Conservation (phyloP, 2,888 invertebrate species). For the Quadroppia sp. region DNA sequence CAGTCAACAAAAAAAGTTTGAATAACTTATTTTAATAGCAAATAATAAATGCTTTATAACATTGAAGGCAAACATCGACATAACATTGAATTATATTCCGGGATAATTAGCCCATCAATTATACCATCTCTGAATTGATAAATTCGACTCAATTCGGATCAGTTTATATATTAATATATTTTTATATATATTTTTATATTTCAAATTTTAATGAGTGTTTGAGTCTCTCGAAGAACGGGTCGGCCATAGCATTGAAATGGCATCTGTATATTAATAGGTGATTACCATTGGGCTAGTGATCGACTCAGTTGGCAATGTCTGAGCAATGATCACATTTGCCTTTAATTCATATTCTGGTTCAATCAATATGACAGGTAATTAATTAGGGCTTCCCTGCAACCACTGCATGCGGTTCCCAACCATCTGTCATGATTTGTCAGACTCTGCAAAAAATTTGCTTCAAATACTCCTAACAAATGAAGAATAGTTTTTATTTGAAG, state of each 20-base stretch:
- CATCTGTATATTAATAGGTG: conserved; percentile 25
- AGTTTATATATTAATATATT: no score
- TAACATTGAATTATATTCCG: conserved; percentile 16
- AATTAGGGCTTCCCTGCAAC: conserved; percentile 23
- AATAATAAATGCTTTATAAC: neutral
- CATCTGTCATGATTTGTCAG: conserved; percentile 33
- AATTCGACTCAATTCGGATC: neutral
- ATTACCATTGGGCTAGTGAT: conserved; percentile 13
- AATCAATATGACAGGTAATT: conserved; percentile 33
- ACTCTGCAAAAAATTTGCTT: conserved; percentile 17
- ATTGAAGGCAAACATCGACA: neutral
- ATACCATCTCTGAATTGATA: conserved; percentile 18
- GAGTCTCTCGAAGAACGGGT: neutral
- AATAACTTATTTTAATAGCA: conserved; percentile 17
- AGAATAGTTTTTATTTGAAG: neutral
- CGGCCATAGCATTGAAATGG: neutral
- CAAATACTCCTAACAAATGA: neutral
- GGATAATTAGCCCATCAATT: conserved; percentile 29
- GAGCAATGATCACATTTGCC: conserved; percentile 31
- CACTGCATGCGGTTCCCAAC: conserved; percentile 19
- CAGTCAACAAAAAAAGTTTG: neutral
- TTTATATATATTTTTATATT: no score
- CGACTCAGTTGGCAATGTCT: neutral
- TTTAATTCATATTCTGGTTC: conserved; percentile 29
- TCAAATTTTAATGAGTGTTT: neutral